Conservation (phyloP, 2,113 vertebrate genomes). For the Oncorhynchus clarkii region DNA sequence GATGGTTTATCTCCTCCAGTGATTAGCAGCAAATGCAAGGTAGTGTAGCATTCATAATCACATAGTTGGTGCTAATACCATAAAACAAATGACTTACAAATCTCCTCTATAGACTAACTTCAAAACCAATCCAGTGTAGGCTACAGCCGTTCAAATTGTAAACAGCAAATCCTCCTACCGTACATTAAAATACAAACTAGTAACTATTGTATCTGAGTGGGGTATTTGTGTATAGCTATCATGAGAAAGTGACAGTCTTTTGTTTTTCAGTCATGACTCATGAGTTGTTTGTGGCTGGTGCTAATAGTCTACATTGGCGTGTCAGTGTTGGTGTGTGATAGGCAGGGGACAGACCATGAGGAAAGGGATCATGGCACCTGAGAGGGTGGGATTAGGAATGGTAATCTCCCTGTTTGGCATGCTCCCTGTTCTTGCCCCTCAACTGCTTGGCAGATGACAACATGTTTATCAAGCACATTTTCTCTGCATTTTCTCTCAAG, state of each 20-base stretch:
- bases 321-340: neutral
- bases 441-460: neutral
- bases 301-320: too few relatives aligned
- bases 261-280: too few relatives aligned
- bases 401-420: neutral
- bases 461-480: neutral
- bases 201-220: neutral
- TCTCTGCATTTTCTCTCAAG: neutral
- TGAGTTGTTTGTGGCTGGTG: too few relatives aligned
- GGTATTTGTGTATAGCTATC: too few relatives aligned
- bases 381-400: neutral
- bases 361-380: neutral
- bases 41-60: slow-evolving; percentile 40
- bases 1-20: slow-evolving; percentile 34
- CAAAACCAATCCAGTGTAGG: neutral
- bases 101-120: neutral
- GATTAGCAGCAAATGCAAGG: slow-evolving; percentile 56
- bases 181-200: neutral
- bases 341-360: neutral
- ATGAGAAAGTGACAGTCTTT: too few relatives aligned
- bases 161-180: neutral
- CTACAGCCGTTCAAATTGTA: neutral
- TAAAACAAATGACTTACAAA: slow-evolving; percentile 28
- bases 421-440: neutral
- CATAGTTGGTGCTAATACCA: slow-evolving; percentile 16